Evolutionary conservation across 2,797 vertebrate genomes (phyloP), one percentile per base, ranked within the genome.

Genomic region (Chelmon rostratus): DNA sequence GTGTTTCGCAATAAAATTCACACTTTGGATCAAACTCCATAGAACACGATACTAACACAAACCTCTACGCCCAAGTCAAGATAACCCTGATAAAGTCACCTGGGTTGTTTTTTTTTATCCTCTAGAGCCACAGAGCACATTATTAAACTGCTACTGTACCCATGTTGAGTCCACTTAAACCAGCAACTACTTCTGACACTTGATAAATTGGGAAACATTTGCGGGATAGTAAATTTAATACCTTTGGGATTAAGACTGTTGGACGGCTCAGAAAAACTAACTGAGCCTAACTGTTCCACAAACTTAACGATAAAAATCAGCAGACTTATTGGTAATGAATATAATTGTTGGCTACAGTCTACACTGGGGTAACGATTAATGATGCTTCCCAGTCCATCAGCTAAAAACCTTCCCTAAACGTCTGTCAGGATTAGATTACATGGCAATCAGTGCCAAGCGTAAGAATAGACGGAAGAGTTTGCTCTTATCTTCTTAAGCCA

Each of bases 401-500:
- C 33, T 38, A 75, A 35, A 73, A 52, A 19, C 38, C 19, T 31
- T 56, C 31, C 31, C 42, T 42, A 44, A 77, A 64, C 2, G 0
- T 61, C 61, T 76, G 50, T 53, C 53, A 64, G 33, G 38, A 65
- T 49, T 37, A 70, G 6, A 52, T 64, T 44, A 46, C 46, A 9
- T 53, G 2, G 5, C 12, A 31, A 46, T 56, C 68, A 70, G 47
- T 8, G 31, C 66, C 35, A 63, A 57, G 12, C 38, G 65, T 18
- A 56, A 83, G 49, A 70, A 53, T 73, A 70, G 40, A 70, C 5
- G 0, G 68, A 78, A 8, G 11, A 54, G 44, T 61, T 31, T 58
- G 11, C 19, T 56, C 16, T 78, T 25, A 62, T 76, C 65, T 76
- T 57, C 3, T 50, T 54, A 81, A 76, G 79, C 68, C 1, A 71